Conservation (phyloP, 2,888 invertebrate species). For the Cataglyphis altisquamis region DNA sequence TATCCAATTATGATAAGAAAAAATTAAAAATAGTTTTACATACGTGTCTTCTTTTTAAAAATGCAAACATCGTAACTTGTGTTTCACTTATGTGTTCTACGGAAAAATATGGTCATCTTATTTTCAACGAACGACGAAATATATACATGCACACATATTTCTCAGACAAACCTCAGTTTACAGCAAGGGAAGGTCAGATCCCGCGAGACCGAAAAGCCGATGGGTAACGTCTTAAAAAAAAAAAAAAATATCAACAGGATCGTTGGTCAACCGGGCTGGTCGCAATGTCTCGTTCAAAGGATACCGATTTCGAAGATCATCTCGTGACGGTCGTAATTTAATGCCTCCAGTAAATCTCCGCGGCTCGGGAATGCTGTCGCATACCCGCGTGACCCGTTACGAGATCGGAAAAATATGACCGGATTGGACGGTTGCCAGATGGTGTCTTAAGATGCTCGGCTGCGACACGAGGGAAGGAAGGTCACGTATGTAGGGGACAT, state of each 20-base stretch:
- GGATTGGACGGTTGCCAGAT: slow-evolving; percentile 59
- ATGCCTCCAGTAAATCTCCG: slow-evolving; percentile 68
- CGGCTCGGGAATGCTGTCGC: slow-evolving; percentile 62
- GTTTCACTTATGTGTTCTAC: background rate
- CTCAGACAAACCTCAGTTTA: slow-evolving; percentile 33
- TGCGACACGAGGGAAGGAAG: slow-evolving; percentile 18
- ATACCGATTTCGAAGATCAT: slow-evolving; percentile 70
- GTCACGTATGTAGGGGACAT: slow-evolving; percentile 47
- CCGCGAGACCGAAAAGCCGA: slow-evolving; percentile 39
- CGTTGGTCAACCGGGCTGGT: slow-evolving; percentile 26
- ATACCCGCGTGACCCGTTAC: slow-evolving; percentile 53
- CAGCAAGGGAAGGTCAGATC: slow-evolving; percentile 29
- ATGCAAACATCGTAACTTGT: background rate
- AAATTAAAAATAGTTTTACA: background rate
- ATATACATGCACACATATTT: slow-evolving; percentile 4
- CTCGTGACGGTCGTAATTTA: slow-evolving; percentile 68
- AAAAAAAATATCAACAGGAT: slow-evolving; percentile 27
- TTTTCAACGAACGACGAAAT: slow-evolving; percentile 17
- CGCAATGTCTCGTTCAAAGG: slow-evolving; percentile 39
- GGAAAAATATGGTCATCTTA: slow-evolving; percentile 30
- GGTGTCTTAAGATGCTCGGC: slow-evolving; percentile 50
- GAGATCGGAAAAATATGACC: slow-evolving; percentile 68
- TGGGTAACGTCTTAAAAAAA: slow-evolving; percentile 1
- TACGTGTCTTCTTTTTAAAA: background rate
- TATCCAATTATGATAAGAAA: background rate